phyloP scores from a whole-genome alignment of 2,113 vertebrate species.

The Muntiacus reevesi region DNA sequence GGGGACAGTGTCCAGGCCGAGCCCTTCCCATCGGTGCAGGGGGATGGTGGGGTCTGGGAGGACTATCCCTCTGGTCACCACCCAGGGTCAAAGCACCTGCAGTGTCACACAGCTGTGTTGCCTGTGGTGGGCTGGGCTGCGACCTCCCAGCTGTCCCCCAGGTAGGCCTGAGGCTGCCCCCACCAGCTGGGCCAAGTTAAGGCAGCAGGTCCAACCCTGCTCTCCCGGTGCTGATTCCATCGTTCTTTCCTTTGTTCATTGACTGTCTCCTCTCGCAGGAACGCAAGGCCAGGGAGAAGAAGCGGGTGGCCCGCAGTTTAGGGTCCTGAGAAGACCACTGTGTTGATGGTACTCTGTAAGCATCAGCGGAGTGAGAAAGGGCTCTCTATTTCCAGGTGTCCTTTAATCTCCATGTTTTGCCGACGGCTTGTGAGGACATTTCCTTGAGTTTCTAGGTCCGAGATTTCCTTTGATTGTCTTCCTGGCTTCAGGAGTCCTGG shows the following conservation, averaged over 20 bases:
- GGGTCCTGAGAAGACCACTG: background rate
- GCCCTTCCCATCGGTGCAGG: too few species aligned
- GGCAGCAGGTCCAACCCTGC: background rate
- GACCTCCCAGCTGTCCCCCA: accelerated
- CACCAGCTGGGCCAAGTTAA: background rate
- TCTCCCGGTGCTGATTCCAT: background rate
- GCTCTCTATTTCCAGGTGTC: background rate
- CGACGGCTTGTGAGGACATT: background rate
- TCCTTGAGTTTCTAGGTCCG: background rate
- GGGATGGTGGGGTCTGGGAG: background rate
- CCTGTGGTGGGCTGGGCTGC: background rate
- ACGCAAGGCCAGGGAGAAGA: background rate
- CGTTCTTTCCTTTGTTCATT: background rate
- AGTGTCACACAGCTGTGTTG: background rate
- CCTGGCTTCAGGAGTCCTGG: background rate
- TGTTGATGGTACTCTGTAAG: background rate
- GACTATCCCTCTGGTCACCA: background rate
- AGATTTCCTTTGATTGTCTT: background rate
- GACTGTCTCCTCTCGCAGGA: background rate
- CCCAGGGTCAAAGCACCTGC: background rate
- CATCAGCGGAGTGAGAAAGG: accelerated
- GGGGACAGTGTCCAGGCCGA: background rate
- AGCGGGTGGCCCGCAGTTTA: background rate
- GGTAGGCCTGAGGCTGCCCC: background rate
- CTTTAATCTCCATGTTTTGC: background rate